Evolutionary conservation across 2,113 vertebrate genomes (phyloP), one percentile per base, ranked within the genome.

Genomic region (Tonatia bakeri): DNA sequence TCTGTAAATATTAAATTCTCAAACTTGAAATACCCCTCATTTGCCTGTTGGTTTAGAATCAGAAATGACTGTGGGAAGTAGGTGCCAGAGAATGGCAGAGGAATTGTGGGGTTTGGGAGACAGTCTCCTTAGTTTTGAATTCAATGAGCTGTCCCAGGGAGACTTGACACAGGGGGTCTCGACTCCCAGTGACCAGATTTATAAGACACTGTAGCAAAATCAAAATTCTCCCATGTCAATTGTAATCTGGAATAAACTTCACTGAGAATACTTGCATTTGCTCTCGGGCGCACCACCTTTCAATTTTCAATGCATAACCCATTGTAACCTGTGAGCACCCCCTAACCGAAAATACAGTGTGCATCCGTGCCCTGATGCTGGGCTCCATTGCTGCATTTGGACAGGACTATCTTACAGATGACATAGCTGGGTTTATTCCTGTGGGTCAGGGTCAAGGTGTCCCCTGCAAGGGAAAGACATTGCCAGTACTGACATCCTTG

Each of bases 21-120:
- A 38, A 75, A 84, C 54, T 70, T 38, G 69, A 86, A 86, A 90
- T 36, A 24, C 59, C 54, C 81, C 33, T 65, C 16, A 40, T 11
- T 87, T 64, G 26, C 38, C 70, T 97, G 94, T 50, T 72, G 83
- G 38, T 47, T 89, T 83, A 36, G 64, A 76, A 85, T 73, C 31
- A 94, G 45, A 85, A 65, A 61, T 38, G 54, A 50, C 1, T 69
- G 50, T 43, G 38, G 73, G 59, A 92, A 43, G n/a, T 0, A 3
- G n/a, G 4, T 9, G 40, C 59, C 40, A 17, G 38, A 79, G 47
- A 76, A 77, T 45, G 9, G 83, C 61, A 79, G 77, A 43, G 40
- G 10, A 24, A 17, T 2, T 61, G 0, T 31, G 2, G 76, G 31
- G n/a, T 33, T 1, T 5, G 36, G 43, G 28, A 33, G 9, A 9